Base-by-base conservation (phyloP, 2,797 vertebrate species). In the Tenualosa ilisha region DNA sequence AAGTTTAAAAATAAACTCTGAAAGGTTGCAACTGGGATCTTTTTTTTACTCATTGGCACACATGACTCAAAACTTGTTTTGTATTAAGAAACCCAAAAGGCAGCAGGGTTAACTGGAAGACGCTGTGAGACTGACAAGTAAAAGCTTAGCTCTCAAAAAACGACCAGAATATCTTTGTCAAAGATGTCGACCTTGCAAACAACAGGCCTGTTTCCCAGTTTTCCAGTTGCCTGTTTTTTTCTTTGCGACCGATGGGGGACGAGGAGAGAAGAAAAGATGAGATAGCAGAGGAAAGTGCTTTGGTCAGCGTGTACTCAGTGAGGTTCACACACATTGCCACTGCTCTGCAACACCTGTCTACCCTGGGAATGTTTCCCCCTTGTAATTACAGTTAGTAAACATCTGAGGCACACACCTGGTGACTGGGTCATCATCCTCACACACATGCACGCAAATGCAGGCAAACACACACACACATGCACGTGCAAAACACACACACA, bases 331-430 rank as follows among this genome's bases (percentile, higher is more conserved):
- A 79, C 37, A 79, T 79, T n/a, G 43, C 72, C 1, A 6, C 15
- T 46, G 6, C 72, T 79, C 20, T 20, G 15, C 17, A 79, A 90
- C 87, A 13, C 83, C 84, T 81, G 82, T 86, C 89, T 87, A 24
- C n/a, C 86, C 89, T 89, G 90, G 90, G 91, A 93, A 91, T 84
- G 86, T 83, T 93, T 92, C 89, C 86, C 75, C 82, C 22, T 8
- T 20, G 81, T 92, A 93, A 92, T 93, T 91, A 88, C 86, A 89
- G 89, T 91, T 92, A 91, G 91, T 85, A 89, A 92, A 89, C 87
- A 84, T 84, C 9, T 22, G 56, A 87, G 89, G 85, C 84, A 89
- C 85, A 88, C 89, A 92, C 86, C 90, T 92, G 90, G 87, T 88
- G 88, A 87, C 86, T 84, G 85, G 83, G 72, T 85, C 82, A 40